Base-by-base conservation (phyloP, 2,113 vertebrate species). In the Progne subis region DNA sequence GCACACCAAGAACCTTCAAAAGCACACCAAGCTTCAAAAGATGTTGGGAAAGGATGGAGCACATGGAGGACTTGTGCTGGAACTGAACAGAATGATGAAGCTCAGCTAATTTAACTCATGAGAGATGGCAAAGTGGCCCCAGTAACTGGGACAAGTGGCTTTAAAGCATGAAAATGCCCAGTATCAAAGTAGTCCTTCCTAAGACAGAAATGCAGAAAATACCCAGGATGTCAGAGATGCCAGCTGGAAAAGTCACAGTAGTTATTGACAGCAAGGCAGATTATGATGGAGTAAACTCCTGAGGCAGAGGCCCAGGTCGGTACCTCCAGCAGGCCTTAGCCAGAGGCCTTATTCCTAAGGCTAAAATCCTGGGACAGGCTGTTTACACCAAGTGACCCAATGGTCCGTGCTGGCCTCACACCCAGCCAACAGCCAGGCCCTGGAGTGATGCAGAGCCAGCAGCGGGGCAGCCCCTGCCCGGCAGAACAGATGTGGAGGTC, bases 371-470 rank as follows among this genome's bases (percentile, higher is more conserved):
- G 8, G 50, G 31, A 34, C 1, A 6, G 39, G 18, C 26, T 6
- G 7, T 14, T 68, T 24, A 13, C 18, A 41, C 4, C 25, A 39
- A 31, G 46, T 5, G 56, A 57, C 46, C 24, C 57, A 14, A 9
- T 0, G 1, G 25, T 3, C 31, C 2, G 0, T 31, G 14, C 61
- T 12, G 13, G 37, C 11, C 46, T 44, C 5, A 34, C 47, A 55
- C 1, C 18, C 69, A 24, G 26, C 6, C 13, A 15, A 5, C 49
- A 70, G 77, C 43, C 13, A 32, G 59, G 78, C 39, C 52, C 28
- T 3, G 55, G 19, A 13, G 34, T 2, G 3, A 11, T 0, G 7
- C 1, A 18, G 17, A 39, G n/a, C 25, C 16, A 2, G 8, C 23
- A 6, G 4, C 5, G 6, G 43, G 31, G 47, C 0, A 34, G 10